Base-by-base conservation (phyloP, 2,888 invertebrate genomes). In the Stenoptilia bipunctidactyla region DNA sequence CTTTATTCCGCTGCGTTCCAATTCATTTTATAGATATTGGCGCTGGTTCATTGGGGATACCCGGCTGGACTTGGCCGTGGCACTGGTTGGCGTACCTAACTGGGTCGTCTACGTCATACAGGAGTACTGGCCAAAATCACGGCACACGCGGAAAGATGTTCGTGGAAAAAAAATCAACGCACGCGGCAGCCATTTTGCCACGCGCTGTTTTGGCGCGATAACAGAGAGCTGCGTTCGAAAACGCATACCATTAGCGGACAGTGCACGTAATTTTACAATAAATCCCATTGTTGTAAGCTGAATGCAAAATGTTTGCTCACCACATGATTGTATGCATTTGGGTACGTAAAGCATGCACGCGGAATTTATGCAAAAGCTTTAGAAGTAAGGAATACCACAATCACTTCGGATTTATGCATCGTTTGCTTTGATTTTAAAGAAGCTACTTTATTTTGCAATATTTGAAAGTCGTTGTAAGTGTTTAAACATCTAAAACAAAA, bases 1-100 rank as follows among this genome's bases (percentile, higher is more conserved):
- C 61, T 65, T 71, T 71, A 71, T 70, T 68, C 58, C 62, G 57
- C 57, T 48, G 50, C 66, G 61, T 65, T 69, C 71, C 70, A 71
- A 83, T 83, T 83, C 82, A 75, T 83, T 83, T 83, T 80, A 83
- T 83, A 82, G 83, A 82, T 80, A 82, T 83, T 83, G 83, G 82
- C 82, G 62, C 69, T 65, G 74, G 74, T 76, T 80, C 82, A 80
- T 70, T 63, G 73, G 80, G 82, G 80, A 79, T 75, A 67, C 80
- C 82, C 74, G 66, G 52, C 64, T 76, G 79, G 73, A 73, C 80
- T 82, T 82, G 82, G 82, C 83, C 83, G 68, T 82, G 82, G 79
- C 67, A 76, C 68, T 68, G 71, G 58, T 82, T 82, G 83, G 83
- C 83, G 66, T 61, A 58, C 65, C 76, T 76, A 82, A 76, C 80